phyloP scores from a whole-genome alignment of 2,888 invertebrate species.

The Archaeoteleia sp. region DNA sequence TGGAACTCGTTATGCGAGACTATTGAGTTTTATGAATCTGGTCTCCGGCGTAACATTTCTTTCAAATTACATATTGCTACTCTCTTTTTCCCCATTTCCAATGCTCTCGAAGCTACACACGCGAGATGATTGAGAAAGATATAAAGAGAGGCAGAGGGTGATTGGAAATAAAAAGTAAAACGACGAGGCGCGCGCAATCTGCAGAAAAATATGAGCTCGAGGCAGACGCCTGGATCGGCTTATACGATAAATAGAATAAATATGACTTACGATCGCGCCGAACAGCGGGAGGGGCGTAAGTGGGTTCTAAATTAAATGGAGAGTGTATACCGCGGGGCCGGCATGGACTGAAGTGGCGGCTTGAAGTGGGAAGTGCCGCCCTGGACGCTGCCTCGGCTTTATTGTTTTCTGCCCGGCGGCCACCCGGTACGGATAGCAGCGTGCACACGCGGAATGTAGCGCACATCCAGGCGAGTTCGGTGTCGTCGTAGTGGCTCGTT shows the following conservation, averaged over 20 bases:
- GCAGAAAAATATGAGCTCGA: conserved; percentile 62
- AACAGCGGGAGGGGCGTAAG: conserved; percentile 54
- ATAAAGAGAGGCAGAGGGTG: conserved; percentile 5
- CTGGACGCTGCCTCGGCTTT: conserved; percentile 64
- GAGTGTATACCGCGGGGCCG: conserved; percentile 56
- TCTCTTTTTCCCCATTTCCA: neutral
- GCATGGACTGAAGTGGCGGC: conserved; percentile 41
- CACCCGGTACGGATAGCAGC: conserved; percentile 58
- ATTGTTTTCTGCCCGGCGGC: conserved; percentile 68
- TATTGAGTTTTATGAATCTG: neutral
- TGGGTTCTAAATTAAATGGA: conserved; percentile 67
- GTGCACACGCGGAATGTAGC: conserved; percentile 22
- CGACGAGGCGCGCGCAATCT: conserved; percentile 12
- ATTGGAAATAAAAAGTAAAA: conserved; percentile 14
- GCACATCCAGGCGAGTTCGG: conserved; percentile 6
- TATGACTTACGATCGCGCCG: conserved; percentile 56
- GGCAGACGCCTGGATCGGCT: conserved; percentile 57
- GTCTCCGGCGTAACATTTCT: neutral
- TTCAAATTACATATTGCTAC: neutral
- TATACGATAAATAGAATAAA: conserved; percentile 64
- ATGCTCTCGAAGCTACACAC: conserved; percentile 4
- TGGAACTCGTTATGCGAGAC: neutral
- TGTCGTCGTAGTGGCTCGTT: conserved; percentile 58
- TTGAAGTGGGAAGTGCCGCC: conserved; percentile 65
- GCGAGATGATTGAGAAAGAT: conserved; percentile 8